phyloP scores from a whole-genome alignment of 2,888 invertebrate species.

The Chaetogeoica ovagalla region DNA sequence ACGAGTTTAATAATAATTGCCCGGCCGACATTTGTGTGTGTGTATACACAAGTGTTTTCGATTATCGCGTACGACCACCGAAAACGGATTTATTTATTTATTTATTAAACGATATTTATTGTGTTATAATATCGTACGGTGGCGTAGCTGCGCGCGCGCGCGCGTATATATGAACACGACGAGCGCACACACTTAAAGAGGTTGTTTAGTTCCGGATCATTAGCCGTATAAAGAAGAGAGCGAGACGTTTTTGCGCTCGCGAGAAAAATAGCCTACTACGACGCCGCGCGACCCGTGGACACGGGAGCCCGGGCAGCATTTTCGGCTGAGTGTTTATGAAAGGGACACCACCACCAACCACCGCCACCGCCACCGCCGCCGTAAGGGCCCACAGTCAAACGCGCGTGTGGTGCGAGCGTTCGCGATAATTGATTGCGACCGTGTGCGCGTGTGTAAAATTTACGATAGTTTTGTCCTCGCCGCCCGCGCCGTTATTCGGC shows the following conservation, averaged over 20 bases:
- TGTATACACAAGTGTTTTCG: too few relatives aligned
- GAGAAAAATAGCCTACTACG: not conserved
- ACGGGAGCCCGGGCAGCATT: slow-evolving; percentile 36
- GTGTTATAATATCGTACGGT: slow-evolving; percentile 17
- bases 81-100: too few relatives aligned
- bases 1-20: slow-evolving; percentile 25
- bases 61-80: too few relatives aligned
- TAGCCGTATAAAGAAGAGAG: slow-evolving; percentile 29
- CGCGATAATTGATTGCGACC: not conserved
- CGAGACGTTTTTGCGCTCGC: not conserved
- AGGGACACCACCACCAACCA: slow-evolving; percentile 23
- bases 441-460: slow-evolving; percentile 27
- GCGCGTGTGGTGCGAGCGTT: slow-evolving; percentile 15
- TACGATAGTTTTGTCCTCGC: slow-evolving; percentile 44
- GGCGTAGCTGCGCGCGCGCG: not conserved
- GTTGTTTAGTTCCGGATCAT: slow-evolving; percentile 50
- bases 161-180: too few relatives aligned
- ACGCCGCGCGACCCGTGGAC: slow-evolving; percentile 31
- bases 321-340: slow-evolving; percentile 45
- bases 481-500: not conserved
- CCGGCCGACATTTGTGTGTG: not conserved
- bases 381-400: not conserved
- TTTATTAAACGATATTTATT: not conserved
- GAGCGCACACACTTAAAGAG: too few relatives aligned
- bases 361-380: too few relatives aligned